A percentile compares a stretch with the other conserved stretches of the same genome.
Conservation (phyloP, 2,797 vertebrate species). For the Bufotes viridis region DNA sequence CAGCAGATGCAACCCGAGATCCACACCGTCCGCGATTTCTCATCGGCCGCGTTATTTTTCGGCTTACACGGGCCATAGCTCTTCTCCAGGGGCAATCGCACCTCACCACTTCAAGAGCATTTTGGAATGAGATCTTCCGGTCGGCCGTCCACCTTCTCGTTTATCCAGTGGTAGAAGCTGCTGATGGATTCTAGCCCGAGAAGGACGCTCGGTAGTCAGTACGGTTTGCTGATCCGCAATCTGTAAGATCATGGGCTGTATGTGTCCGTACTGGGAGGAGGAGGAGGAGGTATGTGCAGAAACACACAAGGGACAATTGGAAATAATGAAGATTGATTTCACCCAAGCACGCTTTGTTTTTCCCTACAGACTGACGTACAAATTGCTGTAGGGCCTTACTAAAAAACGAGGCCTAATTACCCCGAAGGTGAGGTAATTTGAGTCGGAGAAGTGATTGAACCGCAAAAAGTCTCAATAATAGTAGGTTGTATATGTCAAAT, state of each 20-base stretch:
- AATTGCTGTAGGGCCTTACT: slow-evolving; percentile 41
- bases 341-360: neutral
- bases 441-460: slow-evolving; percentile 36
- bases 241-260: neutral
- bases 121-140: no score
- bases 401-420: slow-evolving; percentile 40
- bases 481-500: slow-evolving; percentile 33
- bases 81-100: no score
- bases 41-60: neutral
- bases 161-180: neutral
- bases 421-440: slow-evolving; percentile 50
- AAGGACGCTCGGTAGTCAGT: no score
- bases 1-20: neutral
- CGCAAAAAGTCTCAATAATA: slow-evolving; percentile 49
- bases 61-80: no score
- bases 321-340: slow-evolving; percentile 19
- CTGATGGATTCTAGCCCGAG: no score
- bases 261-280: neutral
- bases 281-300: neutral
- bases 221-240: no score
- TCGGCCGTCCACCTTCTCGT: neutral
- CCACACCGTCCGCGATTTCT: neutral
- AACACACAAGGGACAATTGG: neutral
- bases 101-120: no score
- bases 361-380: slow-evolving; percentile 26